Base-by-base conservation (phyloP, 1,140 invertebrate genomes). In the Bombus confusus region DNA sequence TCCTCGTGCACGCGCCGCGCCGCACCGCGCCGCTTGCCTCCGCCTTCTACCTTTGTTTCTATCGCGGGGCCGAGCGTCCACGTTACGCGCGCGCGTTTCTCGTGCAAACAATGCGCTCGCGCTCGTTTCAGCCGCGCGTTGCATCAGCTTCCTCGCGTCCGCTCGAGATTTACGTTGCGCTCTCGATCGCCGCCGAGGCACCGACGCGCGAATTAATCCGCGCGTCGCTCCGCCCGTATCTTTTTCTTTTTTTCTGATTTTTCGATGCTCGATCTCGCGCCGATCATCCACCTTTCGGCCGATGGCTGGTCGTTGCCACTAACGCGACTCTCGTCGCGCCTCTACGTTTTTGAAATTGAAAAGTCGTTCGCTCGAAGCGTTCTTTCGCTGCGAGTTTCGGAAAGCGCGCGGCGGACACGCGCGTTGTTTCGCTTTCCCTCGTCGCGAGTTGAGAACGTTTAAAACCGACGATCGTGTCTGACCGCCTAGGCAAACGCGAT, bases 1-100 rank as follows among this genome's bases (percentile, higher is more conserved):
- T 83, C 80, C 77, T 84, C 85, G 73, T 78, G 57, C 81, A 37
- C 62, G 8, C 66, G 43, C 64, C 66, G 57, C 64, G 28, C 28
- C 28, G 12, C 64, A 12, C 28, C 28, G 12, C 59, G 10, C 66
- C 37, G 18, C 15, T 75, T 47, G 31, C 34, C 86, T 43, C 64
- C 74, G 59, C 83, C 62, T 72, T 66, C 78, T 43, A 79, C 69
- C 79, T 84, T 84, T 52, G 57, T 73, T 81, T 86, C 88, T 81
- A 41, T 83, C 57, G n/a, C 25, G 22, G n/a, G 43, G 47, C 82
- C 47, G 62, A 41, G 34, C 76, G 18, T 22, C 75, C 62, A 76
- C 39, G 41, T 68, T 69, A 80, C 72, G 75, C 69, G 68, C 31
- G 37, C 69, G 10, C 37, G 37, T 41, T 64, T 62, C 64, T 43